Base-by-base conservation (phyloP, 2,797 vertebrate genomes). In the Aphelocoma californica region DNA sequence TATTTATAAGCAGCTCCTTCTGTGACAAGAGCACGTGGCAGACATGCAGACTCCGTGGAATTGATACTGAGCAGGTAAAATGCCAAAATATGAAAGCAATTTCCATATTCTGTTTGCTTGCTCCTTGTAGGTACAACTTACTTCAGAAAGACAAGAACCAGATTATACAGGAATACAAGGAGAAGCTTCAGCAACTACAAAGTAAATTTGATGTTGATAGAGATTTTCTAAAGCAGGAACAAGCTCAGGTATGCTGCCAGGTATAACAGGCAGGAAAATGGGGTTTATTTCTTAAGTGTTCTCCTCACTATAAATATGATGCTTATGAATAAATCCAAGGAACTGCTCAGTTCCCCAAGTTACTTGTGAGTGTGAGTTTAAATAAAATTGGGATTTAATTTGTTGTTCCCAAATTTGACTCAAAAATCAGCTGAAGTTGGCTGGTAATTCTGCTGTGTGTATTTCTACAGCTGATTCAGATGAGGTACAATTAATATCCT, bases 91-190 rank as follows among this genome's bases (percentile, higher is more conserved):
- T 23, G 66, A 90, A 80, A 66, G 70, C 42, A 34, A 51, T 90
- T 95, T 91, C 31, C 60, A 19, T 80, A 66, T 90, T 90, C 77
- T 93, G 14, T 84, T 91, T 95, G 84, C 60, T 94, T 69, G 18
- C 29, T 96, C 13, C 57, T 94, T 95, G 74, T 89, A 99, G 99
- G 95, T 92, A 86, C 61, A 70, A 87, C 75, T 88, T 95, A 17
- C 96, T 99, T 70, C 98, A 98, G 96, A 98, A 97, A 91, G 99
- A 99, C 95, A 99, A 98, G 70, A 98, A 98, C 51, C 92, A 92
- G 86, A 97, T 98, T 88, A 82, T 79, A 14, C 97, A 98, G 60
- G 98, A 98, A 58, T 98, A 98, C 53, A 98, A 99, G 86, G 94
- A 98, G 73, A 97, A 82, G 5, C 42, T 98, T 62, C 98, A 98